Base-by-base conservation (phyloP, 2,797 vertebrate species). In the Buceros bicornis region DNA sequence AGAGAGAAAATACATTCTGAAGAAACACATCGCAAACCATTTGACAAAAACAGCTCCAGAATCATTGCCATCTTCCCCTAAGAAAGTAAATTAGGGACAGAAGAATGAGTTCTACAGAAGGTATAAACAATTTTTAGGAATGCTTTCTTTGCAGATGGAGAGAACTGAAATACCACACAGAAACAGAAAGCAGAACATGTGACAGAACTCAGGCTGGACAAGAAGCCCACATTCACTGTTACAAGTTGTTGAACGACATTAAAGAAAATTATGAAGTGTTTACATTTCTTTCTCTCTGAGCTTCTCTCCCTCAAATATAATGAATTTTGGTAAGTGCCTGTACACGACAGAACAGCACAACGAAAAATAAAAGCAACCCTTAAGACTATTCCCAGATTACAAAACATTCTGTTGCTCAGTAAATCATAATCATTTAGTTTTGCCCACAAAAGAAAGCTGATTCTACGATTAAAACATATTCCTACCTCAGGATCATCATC, bases 401-500 rank as follows among this genome's bases (percentile, higher is more conserved):
- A 77, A 69, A 72, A 53, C 8, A 47, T 73, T 48, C 56, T 9
- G 33, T 13, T 12, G 37, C 18, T 76, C 56, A 35, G 12, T 20
- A 77, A 45, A 77, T 25, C 40, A n/a, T 17, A n/a, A 31, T 8
- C 0, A 21, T n/a, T 54, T 37, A 1, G 3, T 74, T 79, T 37
- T 13, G 6, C 6, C 6, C 2, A 43, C 12, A 82, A 91, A 82
- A 1, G 3, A 87, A 70, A 65, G 4, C 29, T 40, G 22, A 64
- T 61, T 50, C 25, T 40, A 43, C 13, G 5, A 69, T 13, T 58
- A 89, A 82, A 79, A 72, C 17, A 26, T 29, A 53, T 70, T 94
- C 95, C 78, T 98, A 99, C 99, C 99, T 99, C 99, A 58, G 99
- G 99, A 96, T 99, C 99, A 61, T 99, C 99, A 13, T 99, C 99